Base-by-base conservation (phyloP, 1,140 invertebrate genomes). In the Campodea augens region DNA sequence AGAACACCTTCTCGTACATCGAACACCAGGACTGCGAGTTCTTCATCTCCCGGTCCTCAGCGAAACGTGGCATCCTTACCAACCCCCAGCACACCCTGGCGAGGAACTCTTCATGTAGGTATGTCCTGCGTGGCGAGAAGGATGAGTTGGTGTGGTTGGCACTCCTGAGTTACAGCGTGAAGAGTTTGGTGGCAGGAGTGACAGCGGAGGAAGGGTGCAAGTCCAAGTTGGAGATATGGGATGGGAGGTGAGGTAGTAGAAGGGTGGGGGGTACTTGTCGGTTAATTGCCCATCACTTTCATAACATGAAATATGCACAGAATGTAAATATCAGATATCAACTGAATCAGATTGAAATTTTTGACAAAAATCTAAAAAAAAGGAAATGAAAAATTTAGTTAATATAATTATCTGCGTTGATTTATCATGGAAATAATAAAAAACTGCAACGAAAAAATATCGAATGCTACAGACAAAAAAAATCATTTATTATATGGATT, bases 61-160 rank as follows among this genome's bases (percentile, higher is more conserved):
- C 75, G 13, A 44, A 50, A 5, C 50, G 52, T 22, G 85, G 85
- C 10, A 63, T 83, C 4, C 57, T 89, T 2, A 75, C 81, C 46
- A 84, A 77, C 49, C 84, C 84, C 0, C 66, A 74, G 24, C 83
- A 88, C 57, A 85, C 83, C 0, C 57, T 88, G 24, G 77, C 84
- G 1, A 74, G 80, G 0, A 88, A 88, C 55, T 86, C 79, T 5
- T 88, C 82, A 0, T 90, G 85, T 56, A 67, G 84, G 13, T 90
- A 87, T 59, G 79, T 84, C 54, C 74, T 88, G 55, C 76, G 80
- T 50, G 71, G 70, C 13, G 49, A 52, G 22, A 38, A 55, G 5
- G 50, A 53, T 40, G 56, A 61, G 41, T 46, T 54, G 21, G 78
- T 89, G 0, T 89, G 84, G 85, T 68, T 89, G 47, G 85, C 84